These are phyloP conservation scores for Peromyscus aztecus DNA, from an alignment of 2,797 vertebrate species.

Conservation along the genomic window DNA sequence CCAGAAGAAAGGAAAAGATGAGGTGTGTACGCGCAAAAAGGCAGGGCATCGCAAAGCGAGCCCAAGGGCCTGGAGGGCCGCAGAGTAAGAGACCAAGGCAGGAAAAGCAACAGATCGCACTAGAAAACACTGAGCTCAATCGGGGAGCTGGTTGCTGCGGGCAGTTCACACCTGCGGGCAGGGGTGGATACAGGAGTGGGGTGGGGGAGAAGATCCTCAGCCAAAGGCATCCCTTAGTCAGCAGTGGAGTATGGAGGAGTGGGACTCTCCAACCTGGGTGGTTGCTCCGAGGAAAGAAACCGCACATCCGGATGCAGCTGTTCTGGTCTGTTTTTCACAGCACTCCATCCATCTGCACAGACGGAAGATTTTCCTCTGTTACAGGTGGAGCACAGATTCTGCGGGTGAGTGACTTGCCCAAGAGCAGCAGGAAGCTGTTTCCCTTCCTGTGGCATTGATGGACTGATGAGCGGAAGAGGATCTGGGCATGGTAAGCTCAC, in stretches of 20 bases:
- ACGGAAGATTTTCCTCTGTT: not conserved
- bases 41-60: not conserved
- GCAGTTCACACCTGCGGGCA: not conserved
- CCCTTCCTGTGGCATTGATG: not conserved
- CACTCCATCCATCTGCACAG: constrained; percentile 9
- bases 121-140: not conserved
- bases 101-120: not conserved
- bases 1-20: not conserved
- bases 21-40: not conserved
- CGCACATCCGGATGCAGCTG: not conserved
- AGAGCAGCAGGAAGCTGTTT: not conserved
- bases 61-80: not conserved
- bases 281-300: not conserved
- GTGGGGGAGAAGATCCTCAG: not conserved
- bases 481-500: not conserved
- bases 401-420: not conserved
- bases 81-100: no score
- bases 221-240: not conserved
- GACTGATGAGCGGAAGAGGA: not conserved
- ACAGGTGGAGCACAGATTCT: constrained; percentile 26
- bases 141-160: not conserved
- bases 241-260: not conserved
- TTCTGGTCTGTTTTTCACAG: not conserved
- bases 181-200: not conserved
- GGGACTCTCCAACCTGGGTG: not conserved